Evolutionary conservation across 1,140 invertebrate genomes (phyloP), one percentile per base, ranked within the genome.

Genomic region (Coelopa frigida): DNA sequence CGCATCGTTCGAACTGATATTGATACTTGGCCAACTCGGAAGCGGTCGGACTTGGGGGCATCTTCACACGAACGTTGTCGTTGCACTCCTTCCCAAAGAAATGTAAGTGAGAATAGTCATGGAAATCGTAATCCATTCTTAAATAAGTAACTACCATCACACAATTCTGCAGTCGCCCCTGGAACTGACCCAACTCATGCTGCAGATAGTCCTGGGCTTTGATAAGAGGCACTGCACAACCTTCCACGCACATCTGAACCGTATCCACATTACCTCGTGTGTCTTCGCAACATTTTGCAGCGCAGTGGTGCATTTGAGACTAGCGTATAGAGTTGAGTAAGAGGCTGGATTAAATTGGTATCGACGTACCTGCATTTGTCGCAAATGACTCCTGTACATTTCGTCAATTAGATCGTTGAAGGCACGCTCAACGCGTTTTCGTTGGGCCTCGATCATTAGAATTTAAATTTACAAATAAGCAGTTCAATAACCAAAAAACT

Each of bases 291-390:
- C 92, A 96, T 17, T 44, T 49, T 18, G 35, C 42, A n/a, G n/a
- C n/a, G n/a, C n/a, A n/a, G n/a, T n/a, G n/a, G n/a, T n/a, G n/a
- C n/a, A n/a, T n/a, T n/a, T n/a, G n/a, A n/a, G n/a, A n/a, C n/a
- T n/a, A n/a, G n/a, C n/a, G n/a, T n/a, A n/a, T n/a, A n/a, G n/a
- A n/a, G n/a, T n/a, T n/a, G n/a, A n/a, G n/a, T n/a, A n/a, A n/a
- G n/a, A n/a, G n/a, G n/a, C n/a, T n/a, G n/a, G n/a, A n/a, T n/a
- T n/a, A n/a, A n/a, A n/a, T n/a, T n/a, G n/a, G n/a, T n/a, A n/a
- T n/a, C n/a, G n/a, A n/a, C n/a, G n/a, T 26, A 92, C 90, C 80
- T 93, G 89, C 79, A 93, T 89, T 73, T 82, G 85, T 46, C 89
- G 73, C 40, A 93, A 73, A 73, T 83, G 79, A 46, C 76, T 76